Percentiles rank a stretch among this genome's conserved stretches.
These are phyloP conservation scores for Arctocebus calabarensis DNA, from an alignment of 2,797 vertebrate species.

Conservation along the genomic window DNA sequence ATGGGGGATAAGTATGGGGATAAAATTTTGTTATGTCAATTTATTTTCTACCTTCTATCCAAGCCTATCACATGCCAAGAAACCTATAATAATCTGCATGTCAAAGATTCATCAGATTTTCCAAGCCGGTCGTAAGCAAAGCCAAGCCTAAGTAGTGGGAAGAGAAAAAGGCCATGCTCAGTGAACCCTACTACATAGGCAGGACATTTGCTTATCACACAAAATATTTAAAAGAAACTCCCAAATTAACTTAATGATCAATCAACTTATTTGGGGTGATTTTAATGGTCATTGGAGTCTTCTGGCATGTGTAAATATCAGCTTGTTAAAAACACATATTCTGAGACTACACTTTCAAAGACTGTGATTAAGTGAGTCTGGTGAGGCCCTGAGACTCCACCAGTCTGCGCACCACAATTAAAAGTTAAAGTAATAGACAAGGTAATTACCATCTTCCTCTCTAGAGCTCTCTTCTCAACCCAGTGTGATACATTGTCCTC, in stretches of 20 bases:
- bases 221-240: not conserved
- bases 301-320: not conserved
- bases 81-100: not conserved
- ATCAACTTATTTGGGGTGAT: not conserved
- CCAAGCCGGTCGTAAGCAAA: conserved; percentile 10
- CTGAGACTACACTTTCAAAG: not conserved
- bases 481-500: not conserved
- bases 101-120: not conserved
- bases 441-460: not conserved
- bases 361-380: not conserved
- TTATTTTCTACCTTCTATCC: not conserved
- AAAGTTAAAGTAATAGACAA: not conserved
- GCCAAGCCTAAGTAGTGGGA: not conserved
- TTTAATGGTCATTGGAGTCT: not conserved
- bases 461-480: not conserved
- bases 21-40: not conserved
- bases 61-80: not conserved
- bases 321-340: not conserved
- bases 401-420: not conserved
- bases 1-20: not conserved
- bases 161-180: not conserved
- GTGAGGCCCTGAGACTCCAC: not conserved
- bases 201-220: not conserved
- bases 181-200: not conserved
- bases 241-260: not conserved